phyloP scores from a whole-genome alignment of 2,888 invertebrate genomes.

The Heliconius ismenius region DNA sequence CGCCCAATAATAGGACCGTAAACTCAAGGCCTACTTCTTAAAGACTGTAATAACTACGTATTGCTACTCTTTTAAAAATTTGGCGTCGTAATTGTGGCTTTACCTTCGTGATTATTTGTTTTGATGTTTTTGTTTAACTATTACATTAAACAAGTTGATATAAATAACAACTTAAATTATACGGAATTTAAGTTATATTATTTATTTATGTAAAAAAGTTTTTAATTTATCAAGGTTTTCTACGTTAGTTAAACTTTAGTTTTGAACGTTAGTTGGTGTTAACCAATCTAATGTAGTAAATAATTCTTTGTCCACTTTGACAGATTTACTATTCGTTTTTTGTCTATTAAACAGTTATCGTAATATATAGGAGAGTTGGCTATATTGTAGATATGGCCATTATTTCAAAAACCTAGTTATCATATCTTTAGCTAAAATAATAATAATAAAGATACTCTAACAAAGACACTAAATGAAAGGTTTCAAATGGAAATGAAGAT shows the following conservation, averaged over 20 bases:
- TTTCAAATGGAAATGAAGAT: not conserved
- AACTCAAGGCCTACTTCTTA: not conserved
- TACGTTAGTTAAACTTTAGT: too few relatives aligned
- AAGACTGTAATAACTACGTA: constrained; percentile 6
- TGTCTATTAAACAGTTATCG: too few relatives aligned
- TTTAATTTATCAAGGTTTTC: too few relatives aligned
- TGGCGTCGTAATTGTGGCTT: constrained; percentile 62
- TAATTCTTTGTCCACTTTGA: too few relatives aligned
- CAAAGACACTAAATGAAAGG: not conserved
- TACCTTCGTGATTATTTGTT: constrained; percentile 58
- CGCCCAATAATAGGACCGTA: not conserved
- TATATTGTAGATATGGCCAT: not conserved
- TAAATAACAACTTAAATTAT: not conserved
- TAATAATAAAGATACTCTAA: constrained; percentile 10
- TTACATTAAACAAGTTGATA: not conserved
- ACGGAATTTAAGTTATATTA: too few relatives aligned
- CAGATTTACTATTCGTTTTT: too few relatives aligned
- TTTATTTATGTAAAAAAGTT: too few relatives aligned
- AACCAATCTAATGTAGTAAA: too few relatives aligned
- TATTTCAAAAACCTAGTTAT: not conserved
- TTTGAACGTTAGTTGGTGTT: too few relatives aligned
- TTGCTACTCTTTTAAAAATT: constrained; percentile 49
- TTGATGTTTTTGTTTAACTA: constrained; percentile 40
- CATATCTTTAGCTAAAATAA: not conserved
- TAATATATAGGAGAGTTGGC: too few relatives aligned